Evolutionary conservation across 1,140 invertebrate species (phyloP), one percentile per base, ranked within the genome.

Genomic region (Harpegnathos saltator): DNA sequence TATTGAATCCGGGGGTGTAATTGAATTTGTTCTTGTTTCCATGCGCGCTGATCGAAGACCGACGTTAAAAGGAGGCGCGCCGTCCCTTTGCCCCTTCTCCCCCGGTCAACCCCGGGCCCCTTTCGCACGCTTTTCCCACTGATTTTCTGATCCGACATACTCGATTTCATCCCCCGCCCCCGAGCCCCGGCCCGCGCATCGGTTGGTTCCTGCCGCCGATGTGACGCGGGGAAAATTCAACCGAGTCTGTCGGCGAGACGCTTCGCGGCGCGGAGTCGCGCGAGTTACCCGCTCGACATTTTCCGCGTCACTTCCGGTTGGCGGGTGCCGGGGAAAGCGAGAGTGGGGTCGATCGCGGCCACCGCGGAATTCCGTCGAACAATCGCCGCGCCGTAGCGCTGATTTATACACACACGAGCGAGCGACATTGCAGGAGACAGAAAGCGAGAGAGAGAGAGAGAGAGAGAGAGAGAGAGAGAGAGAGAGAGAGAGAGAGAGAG

Each of bases 1-100:
- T 91, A 90, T 90, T 87, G 90, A 91, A 90, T 89, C 66, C 83
- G 58, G 77, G 72, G 84, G 63, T 89, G 89, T 92, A 91, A 92
- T 92, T 92, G 91, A 91, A 91, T 91, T 91, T 91, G 77, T 87
- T 91, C 89, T 88, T 88, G 88, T 91, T 92, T 92, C 90, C 85
- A 90, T 89, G 75, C 75, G 80, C 85, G 85, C 84, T 84, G 85
- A 91, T 90, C 89, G 82, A 90, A 89, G 82, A 85, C 58, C 85
- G 50, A 72, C 58, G 83, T 85, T 88, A 84, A 88, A 81, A 84
- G 82, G 82, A 84, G 75, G 75, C 82, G 58, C 58, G 48, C 19
- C 58, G 50, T 63, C 29, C 50, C 48, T 77, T 38, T 12, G 14
- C 62, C 58, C n/a, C 22, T 33, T 7, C 12, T 15, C 29, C n/a